Base-by-base conservation (phyloP, 2,888 invertebrate genomes). In the Prostheceraeus crozeri region DNA sequence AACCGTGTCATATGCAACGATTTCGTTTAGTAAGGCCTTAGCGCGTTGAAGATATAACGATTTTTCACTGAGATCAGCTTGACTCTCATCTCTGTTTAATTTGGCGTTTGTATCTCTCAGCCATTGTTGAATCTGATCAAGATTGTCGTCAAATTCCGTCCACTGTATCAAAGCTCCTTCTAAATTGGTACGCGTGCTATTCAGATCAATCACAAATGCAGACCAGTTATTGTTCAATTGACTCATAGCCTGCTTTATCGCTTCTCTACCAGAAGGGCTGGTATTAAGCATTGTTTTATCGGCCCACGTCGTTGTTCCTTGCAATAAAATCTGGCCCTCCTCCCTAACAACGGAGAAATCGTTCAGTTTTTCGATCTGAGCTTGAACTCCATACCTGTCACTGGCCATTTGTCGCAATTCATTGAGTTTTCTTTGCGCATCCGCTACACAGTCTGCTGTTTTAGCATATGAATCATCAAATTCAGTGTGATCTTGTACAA, bases 41-140 rank as follows among this genome's bases (percentile, higher is more conserved):
- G 23, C 23, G 10, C 27, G 4, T 23, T 48, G 48, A 11, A 48
- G 4, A 25, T 16, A 30, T 28, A 48, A 28, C 48, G 28, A 28
- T 23, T 48, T 48, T 48, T 48, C 48, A 4, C 48, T 23, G 48
- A 28, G 28, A 14, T 48, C 48, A 4, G 27, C 48, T 48, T 48
- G 23, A 4, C 6, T 25, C 28, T 48, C 48, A 25, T 28, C 23
- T 3, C 28, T 14, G 3, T n/a, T 16, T 4, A 48, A 14, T 19
- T 14, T 10, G 3, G 23, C 14, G 11, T 23, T 6, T 4, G 14
- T 48, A 19, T 48, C 48, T 23, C 14, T 48, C 48, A 48, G 4
- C 48, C 48, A 48, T 23, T 14, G 23, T 23, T 48, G 23, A 19
- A 48, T 48, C 14, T 48, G 48, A 3, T 48, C 48, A 28, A 48